phyloP scores from a whole-genome alignment of 2,888 invertebrate species.

The Idaea dimidiata region DNA sequence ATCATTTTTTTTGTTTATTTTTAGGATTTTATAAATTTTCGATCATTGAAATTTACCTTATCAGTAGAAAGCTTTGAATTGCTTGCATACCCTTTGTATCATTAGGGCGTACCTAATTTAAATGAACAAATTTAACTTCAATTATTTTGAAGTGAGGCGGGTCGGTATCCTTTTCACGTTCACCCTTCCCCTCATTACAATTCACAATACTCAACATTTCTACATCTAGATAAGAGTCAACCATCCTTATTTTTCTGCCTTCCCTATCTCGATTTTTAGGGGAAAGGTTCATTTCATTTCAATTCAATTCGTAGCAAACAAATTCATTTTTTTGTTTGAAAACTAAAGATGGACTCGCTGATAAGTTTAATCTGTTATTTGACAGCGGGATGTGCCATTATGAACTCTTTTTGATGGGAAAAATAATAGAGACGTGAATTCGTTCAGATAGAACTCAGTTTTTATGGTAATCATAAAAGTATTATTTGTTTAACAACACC shows the following conservation, averaged over 20 bases:
- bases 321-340: constrained; percentile 70
- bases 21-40: background rate
- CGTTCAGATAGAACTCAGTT: constrained; percentile 21
- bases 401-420: constrained; percentile 34
- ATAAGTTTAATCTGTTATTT: constrained; percentile 66
- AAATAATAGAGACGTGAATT: constrained; percentile 33
- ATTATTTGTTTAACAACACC: background rate
- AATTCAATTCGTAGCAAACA: constrained; percentile 71
- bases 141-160: constrained; percentile 76
- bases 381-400: constrained; percentile 50
- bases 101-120: constrained; percentile 63
- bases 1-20: background rate
- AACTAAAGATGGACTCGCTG: constrained; percentile 64
- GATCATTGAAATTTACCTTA: constrained; percentile 15
- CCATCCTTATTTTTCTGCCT: constrained; percentile 67
- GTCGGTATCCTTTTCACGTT: constrained; percentile 72
- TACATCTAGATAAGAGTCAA: constrained; percentile 75
- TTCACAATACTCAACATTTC: constrained; percentile 69
- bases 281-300: constrained; percentile 72
- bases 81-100: constrained; percentile 41
- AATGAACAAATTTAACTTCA: constrained; percentile 79
- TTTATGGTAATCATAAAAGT: constrained; percentile 24
- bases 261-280: constrained; percentile 58
- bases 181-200: constrained; percentile 76
- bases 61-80: constrained; percentile 31